phyloP scores from a whole-genome alignment of 1,140 invertebrate genomes.

The Drosophila orosa region DNA sequence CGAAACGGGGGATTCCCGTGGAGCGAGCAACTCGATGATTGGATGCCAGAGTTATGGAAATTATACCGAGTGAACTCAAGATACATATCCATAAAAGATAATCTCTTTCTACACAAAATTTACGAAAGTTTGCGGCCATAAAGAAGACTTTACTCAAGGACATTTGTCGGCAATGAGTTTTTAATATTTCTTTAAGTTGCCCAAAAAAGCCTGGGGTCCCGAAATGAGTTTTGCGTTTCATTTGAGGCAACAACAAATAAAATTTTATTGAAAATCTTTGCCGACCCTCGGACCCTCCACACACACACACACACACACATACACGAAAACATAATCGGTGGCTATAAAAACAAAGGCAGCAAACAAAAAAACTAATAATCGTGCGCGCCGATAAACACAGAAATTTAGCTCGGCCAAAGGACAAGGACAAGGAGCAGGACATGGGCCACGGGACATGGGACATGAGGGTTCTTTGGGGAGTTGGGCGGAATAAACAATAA shows the following conservation, averaged over 20 bases:
- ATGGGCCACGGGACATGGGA: slow-evolving; percentile 5
- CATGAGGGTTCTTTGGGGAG: slow-evolving; percentile 4
- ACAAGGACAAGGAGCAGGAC: slow-evolving; percentile 19
- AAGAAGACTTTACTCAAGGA: slow-evolving; percentile 29
- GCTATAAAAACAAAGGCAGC: slow-evolving; percentile 75
- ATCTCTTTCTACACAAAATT: slow-evolving; percentile 55
- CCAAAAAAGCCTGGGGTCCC: slow-evolving; percentile 1
- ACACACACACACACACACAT: slow-evolving; percentile 9
- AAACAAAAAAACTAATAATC: slow-evolving; percentile 69
- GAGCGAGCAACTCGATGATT: not conserved
- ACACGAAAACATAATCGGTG: slow-evolving; percentile 69
- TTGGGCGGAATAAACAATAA: slow-evolving; percentile 61
- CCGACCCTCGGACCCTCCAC: slow-evolving; percentile 12
- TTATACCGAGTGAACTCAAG: slow-evolving; percentile 4
- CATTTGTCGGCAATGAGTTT: slow-evolving; percentile 67
- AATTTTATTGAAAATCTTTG: slow-evolving; percentile 73
- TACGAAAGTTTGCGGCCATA: slow-evolving; percentile 49
- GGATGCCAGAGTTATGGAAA: slow-evolving; percentile 16
- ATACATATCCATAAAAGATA: slow-evolving; percentile 46
- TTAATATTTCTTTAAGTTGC: slow-evolving; percentile 62
- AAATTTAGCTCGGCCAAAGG: slow-evolving; percentile 44
- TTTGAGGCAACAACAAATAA: slow-evolving; percentile 69
- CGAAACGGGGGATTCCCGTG: not conserved
- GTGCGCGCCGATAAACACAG: slow-evolving; percentile 72
- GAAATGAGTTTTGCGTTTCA: slow-evolving; percentile 66